Conservation (phyloP, 2,888 invertebrate genomes). For the Chironomus tentans region DNA sequence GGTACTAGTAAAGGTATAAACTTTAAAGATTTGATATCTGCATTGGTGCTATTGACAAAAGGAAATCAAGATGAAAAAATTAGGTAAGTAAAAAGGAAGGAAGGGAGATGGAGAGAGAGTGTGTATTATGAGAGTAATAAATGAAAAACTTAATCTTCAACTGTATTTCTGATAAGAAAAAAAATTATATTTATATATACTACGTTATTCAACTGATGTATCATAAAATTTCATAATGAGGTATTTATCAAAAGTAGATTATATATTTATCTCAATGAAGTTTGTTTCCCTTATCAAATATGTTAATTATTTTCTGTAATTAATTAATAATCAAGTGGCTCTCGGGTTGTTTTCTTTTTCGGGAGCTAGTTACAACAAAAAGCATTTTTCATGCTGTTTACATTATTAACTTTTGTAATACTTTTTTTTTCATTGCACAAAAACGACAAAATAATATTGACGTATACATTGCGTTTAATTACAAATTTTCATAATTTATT, state of each 20-base stretch:
- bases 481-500: background rate
- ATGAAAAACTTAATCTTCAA: background rate
- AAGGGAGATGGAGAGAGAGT: background rate
- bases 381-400: no score
- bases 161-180: background rate
- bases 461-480: no score
- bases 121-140: background rate
- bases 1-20: conserved; percentile 72
- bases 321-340: no score
- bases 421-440: no score
- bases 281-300: no score
- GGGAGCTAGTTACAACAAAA: no score
- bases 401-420: no score
- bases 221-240: background rate
- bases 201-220: conserved; percentile 1
- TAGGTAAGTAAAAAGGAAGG: conserved; percentile 44
- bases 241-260: no score
- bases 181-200: background rate
- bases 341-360: no score
- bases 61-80: conserved; percentile 80
- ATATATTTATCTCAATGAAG: no score
- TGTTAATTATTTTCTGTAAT: no score
- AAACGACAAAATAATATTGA: no score
- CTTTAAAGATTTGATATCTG: conserved; percentile 75
- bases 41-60: conserved; percentile 74